Base-by-base conservation (phyloP, 2,113 vertebrate genomes). In the Varanus salvator region DNA sequence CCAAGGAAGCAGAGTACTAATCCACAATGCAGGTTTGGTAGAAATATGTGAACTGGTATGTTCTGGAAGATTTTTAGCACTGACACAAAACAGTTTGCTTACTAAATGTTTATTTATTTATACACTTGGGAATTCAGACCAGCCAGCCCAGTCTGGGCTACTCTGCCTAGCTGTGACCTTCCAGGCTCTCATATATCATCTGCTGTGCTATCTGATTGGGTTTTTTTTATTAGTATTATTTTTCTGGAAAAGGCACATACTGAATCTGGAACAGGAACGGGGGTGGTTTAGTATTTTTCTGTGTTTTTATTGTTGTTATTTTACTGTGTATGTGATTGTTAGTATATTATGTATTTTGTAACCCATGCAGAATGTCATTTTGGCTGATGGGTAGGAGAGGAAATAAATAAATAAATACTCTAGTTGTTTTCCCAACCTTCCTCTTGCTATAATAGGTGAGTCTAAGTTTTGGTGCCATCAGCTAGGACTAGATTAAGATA, bases 41-140 rank as follows among this genome's bases (percentile, higher is more conserved):
- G 64, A 92, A 87, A 92, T 23, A 92, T 87, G 44, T 84, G 66
- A 94, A 64, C 87, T 93, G 84, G 7, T 75, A 0, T 87, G 52
- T 74, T 91, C 19, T 71, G 77, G 54, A 5, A 71, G 9, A 57
- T 82, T 93, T 92, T 31, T 91, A 93, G 31, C 14, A 84, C 8
- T 3, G 15, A 31, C 1, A 8, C 5, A 19, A 83, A 38, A 75
- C 31, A 71, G 15, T 66, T 64, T 27, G 2, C 27, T 88, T 74
- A 57, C 69, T 31, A 71, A 76, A 54, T 72, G 48, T 29, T 71
- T n/a, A n/a, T 85, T 85, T 85, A 8, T 85, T 85, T 54, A 85
- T 8, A 27, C 52, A 31, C 29, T n/a, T 52, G 21, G 52, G 7
- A 50, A 72, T 11, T 72, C 71, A n/a, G 71, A 17, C 71, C n/a